Conservation (phyloP, 1,140 invertebrate species). For the Euborellia annulipes region DNA sequence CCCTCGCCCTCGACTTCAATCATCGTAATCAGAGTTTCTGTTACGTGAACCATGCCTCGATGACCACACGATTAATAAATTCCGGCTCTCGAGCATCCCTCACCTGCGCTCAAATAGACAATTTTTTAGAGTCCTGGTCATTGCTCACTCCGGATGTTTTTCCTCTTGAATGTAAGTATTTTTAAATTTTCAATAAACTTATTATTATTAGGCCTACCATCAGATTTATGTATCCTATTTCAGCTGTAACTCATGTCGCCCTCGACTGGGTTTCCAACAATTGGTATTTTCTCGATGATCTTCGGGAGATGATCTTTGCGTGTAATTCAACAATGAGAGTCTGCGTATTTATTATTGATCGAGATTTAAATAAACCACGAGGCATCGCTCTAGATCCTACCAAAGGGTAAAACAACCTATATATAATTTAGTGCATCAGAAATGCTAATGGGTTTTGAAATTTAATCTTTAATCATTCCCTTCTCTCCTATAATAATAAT, state of each 20-base stretch:
- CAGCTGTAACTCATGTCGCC: constrained; percentile 51
- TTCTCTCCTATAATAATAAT: too few species aligned
- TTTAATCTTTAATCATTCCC: too few species aligned
- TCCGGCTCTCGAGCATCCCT: constrained; percentile 22
- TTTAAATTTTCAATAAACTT: background rate
- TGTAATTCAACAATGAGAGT: constrained; percentile 43
- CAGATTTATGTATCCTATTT: constrained; percentile 1
- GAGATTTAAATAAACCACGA: constrained; percentile 51
- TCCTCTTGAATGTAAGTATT: constrained; percentile 36
- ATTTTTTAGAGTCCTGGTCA: constrained; percentile 37
- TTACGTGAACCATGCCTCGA: constrained; percentile 41
- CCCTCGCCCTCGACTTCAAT: constrained; percentile 33
- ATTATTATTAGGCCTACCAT: constrained; percentile 1
- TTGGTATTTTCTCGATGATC: constrained; percentile 71
- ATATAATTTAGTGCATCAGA: too few species aligned
- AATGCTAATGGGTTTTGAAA: too few species aligned
- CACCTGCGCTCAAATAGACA: constrained; percentile 41
- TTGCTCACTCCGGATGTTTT: constrained; percentile 38
- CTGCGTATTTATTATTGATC: constrained; percentile 53
- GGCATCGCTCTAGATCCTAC: constrained; percentile 69
- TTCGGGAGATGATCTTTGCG: constrained; percentile 50
- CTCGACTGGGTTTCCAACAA: constrained; percentile 74
- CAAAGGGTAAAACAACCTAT: constrained; percentile 36
- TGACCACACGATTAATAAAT: constrained; percentile 15
- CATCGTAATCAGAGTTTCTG: constrained; percentile 43